Evolutionary conservation across 2,888 invertebrate genomes (phyloP).

Genomic region (Lutraria lutraria): DNA sequence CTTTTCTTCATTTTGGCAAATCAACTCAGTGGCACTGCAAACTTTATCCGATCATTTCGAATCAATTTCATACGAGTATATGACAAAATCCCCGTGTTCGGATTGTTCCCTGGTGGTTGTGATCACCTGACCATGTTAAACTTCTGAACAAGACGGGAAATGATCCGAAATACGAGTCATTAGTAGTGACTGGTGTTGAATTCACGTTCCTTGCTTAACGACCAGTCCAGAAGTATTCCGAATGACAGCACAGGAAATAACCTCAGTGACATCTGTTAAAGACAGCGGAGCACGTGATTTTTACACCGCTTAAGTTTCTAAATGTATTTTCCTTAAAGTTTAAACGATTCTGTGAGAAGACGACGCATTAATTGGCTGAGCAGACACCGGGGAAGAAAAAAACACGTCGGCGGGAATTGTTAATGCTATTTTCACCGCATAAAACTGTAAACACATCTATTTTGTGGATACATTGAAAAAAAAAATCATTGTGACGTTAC

Average conservation of each 20-base stretch:
- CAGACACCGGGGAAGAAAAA: constrained; percentile 20
- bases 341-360: constrained; percentile 44
- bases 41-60: background rate
- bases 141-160: constrained; percentile 17
- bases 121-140: constrained; percentile 33
- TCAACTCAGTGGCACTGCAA: background rate
- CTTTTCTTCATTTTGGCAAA: background rate
- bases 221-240: constrained; percentile 51
- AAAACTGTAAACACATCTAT: constrained; percentile 24
- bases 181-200: constrained; percentile 29
- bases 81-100: constrained; percentile 19
- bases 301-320: constrained; percentile 38
- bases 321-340: constrained; percentile 48
- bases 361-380: constrained; percentile 21
- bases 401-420: background rate
- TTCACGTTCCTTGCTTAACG: constrained; percentile 46
- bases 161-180: constrained; percentile 34
- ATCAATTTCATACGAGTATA: background rate
- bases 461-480: constrained; percentile 1
- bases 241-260: constrained; percentile 55
- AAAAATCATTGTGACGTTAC: constrained; percentile 11
- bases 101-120: constrained; percentile 17
- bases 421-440: background rate
- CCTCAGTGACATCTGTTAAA: constrained; percentile 57
- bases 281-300: constrained; percentile 41